Base-by-base conservation (phyloP, 2,888 invertebrate species). In the Phorcus lineatus region DNA sequence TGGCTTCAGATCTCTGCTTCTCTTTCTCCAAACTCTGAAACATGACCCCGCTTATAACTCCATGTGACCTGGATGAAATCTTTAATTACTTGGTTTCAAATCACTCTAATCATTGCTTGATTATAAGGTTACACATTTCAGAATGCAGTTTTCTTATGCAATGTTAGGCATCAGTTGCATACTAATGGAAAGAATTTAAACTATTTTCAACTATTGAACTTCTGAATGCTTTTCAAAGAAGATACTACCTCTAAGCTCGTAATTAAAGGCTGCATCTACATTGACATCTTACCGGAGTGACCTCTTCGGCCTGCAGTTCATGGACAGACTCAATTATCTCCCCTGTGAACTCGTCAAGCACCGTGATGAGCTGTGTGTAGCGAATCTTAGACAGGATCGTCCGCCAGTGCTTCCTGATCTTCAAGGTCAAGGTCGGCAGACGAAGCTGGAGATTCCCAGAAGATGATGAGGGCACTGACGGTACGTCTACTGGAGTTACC, bases 241-340 rank as follows among this genome's bases (percentile, higher is more conserved):
- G 36, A 36, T 4, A 7, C 7, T 2, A 36, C 7, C 2, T 36
- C 36, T 2, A 36, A 11, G 47, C 11, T 47, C 11, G 47, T 11
- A 47, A 47, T 47, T 47, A 6, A 11, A 47, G 11, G 47, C 47
- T 47, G 47, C 4, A 47, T 9, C 11, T 47, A 6, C 1, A 11
- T 47, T 36, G 7, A 47, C 67, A 74, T 78, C 85, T 81, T 84
- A 91, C 91, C 86, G 88, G 85, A 55, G 88, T 84, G 91, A 95
- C 95, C 91, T 96, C 95, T 84, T 96, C 93, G 62, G 94, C 94
- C 79, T 95, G 95, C 78, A 97, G 94, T 91, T 96, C 95, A 24
- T 95, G 94, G 87, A 95, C 88, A 66, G 87, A 86, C 66, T 89
- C 88, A 36, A 93, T 91, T n/a, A 93, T 81, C 62, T 92, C 91